Evolutionary conservation across 2,113 vertebrate genomes (phyloP).

Genomic region (Leiothrix lutea): DNA sequence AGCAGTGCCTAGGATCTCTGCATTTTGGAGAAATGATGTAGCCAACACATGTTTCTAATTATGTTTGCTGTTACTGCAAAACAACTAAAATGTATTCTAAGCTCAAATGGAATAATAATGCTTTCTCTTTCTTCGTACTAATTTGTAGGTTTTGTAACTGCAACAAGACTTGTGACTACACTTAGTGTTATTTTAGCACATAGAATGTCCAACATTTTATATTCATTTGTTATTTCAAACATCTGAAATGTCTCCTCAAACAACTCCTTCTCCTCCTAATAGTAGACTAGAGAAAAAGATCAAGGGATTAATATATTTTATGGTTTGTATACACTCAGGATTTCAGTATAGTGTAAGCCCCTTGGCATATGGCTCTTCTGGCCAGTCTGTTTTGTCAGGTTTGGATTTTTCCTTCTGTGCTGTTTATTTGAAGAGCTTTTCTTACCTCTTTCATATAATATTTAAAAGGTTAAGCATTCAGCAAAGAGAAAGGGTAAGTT

Average conservation of each 20-base stretch:
- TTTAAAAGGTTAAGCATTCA: background rate
- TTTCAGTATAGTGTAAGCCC: background rate
- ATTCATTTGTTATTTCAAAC: background rate
- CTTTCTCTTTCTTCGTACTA: background rate
- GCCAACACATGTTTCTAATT: conserved; percentile 63
- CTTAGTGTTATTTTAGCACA: background rate
- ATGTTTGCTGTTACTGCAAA: conserved; percentile 45
- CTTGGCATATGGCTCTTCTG: background rate
- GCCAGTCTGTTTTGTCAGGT: background rate
- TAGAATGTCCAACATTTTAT: background rate
- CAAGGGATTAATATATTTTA: background rate
- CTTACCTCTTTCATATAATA: background rate
- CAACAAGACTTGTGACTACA: background rate
- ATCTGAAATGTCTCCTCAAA: background rate
- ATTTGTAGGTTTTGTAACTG: background rate
- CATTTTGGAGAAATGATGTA: conserved; percentile 2
- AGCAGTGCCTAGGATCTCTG: background rate
- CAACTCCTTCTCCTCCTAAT: background rate
- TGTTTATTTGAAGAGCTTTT: conserved; percentile 27
- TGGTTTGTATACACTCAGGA: background rate
- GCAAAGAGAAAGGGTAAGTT: background rate
- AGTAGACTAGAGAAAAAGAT: background rate
- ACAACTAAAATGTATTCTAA: conserved; percentile 40
- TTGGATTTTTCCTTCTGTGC: background rate
- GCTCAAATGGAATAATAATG: background rate